A percentile compares a stretch with the other conserved stretches of the same genome.
Conservation (phyloP, 2,797 vertebrate species). For the Gallinago solitaria region DNA sequence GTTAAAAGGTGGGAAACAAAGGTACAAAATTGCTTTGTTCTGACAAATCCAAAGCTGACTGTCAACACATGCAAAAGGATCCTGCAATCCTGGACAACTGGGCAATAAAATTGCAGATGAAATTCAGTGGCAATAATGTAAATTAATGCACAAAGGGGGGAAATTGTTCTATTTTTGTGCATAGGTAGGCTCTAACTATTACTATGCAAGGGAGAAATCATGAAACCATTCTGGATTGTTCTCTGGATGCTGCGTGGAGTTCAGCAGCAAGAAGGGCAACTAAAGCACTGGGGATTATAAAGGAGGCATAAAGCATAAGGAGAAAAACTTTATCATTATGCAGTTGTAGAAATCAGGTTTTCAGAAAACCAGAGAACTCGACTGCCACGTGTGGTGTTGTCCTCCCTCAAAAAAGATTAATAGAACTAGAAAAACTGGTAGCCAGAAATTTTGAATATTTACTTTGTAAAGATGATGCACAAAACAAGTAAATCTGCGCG, state of each 20-base stretch:
- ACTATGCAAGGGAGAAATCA: background rate
- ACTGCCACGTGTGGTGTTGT: accelerated
- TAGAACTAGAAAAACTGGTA: background rate
- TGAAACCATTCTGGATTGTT: background rate
- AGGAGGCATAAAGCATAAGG: background rate
- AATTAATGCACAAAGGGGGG: background rate
- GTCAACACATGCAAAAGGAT: background rate
- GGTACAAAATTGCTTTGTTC: background rate
- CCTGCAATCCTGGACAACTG: background rate
- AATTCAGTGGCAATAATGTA: background rate
- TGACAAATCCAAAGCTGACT: background rate
- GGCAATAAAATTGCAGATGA: background rate
- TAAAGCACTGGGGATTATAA: background rate
- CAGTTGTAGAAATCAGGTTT: background rate
- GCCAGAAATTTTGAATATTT: background rate
- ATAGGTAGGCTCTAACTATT: background rate
- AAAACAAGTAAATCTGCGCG: background rate
- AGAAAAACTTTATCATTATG: background rate
- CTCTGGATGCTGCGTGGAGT: background rate
- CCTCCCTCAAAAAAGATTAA: background rate
- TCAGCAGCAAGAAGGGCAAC: background rate
- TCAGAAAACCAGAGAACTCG: background rate
- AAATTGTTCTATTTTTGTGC: background rate
- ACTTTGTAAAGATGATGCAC: background rate
- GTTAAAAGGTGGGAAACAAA: background rate